Percentiles rank a stretch among this genome's conserved stretches.
Conservation (phyloP, 2,797 vertebrate genomes). For the Loris lydekkerianus region DNA sequence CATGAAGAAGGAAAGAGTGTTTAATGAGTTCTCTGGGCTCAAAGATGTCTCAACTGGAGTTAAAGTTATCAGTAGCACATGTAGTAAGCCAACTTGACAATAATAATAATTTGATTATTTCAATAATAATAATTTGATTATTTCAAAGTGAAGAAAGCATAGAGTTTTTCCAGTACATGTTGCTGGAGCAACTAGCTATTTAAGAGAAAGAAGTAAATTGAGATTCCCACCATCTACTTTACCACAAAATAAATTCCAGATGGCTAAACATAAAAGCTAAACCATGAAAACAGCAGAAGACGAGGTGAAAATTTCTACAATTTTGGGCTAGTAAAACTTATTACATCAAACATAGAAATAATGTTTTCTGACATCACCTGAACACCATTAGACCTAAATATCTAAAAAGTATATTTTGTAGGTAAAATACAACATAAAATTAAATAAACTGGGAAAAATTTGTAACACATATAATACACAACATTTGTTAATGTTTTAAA, state of each 20-base stretch:
- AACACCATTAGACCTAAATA: background rate
- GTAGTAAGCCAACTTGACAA: background rate
- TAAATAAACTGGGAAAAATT: background rate
- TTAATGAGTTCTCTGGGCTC: background rate
- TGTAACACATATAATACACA: background rate
- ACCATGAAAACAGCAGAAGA: background rate
- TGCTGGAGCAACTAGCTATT: background rate
- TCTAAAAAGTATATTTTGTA: background rate
- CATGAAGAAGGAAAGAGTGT: background rate
- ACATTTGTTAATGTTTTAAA: background rate
- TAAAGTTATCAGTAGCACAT: background rate
- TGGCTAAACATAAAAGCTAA: slow-evolving; percentile 13
- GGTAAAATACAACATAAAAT: background rate
- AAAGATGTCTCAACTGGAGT: background rate
- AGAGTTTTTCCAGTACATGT: background rate
- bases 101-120: background rate
- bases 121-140: background rate
- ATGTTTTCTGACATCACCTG: background rate
- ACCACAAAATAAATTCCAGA: background rate
- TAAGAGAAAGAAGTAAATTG: slow-evolving; percentile 1
- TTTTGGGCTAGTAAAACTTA: background rate
- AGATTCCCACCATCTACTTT: background rate
- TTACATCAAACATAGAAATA: background rate
- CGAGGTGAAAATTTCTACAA: background rate
- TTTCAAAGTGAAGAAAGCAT: background rate